Evolutionary conservation across 2,888 invertebrate species (phyloP).

Genomic region (Zygogramma bicolorata): DNA sequence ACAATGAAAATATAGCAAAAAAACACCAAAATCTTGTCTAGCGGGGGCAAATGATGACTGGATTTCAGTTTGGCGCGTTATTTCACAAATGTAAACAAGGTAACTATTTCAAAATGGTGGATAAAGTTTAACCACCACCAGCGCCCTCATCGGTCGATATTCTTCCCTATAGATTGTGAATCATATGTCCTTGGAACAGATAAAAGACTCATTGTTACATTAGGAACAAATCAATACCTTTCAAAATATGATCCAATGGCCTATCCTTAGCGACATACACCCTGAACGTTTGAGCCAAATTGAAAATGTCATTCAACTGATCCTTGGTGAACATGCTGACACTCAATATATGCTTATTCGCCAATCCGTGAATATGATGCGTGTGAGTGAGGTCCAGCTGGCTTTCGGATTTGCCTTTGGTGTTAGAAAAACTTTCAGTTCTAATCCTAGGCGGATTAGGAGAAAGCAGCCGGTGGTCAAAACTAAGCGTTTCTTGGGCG

Average conservation of each 20-base stretch:
- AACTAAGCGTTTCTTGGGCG: slow-evolving; percentile 65
- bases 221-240: slow-evolving; percentile 26
- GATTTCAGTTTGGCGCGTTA: no score
- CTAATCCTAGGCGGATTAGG: slow-evolving; percentile 56
- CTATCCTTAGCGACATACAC: slow-evolving; percentile 86
- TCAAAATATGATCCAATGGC: slow-evolving; percentile 85
- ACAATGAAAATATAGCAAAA: no score
- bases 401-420: slow-evolving; percentile 50
- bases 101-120: no score
- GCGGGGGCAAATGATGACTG: no score
- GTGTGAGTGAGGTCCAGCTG: slow-evolving; percentile 37
- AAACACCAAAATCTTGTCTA: no score
- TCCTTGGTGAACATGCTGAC: slow-evolving; percentile 91
- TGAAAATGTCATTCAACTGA: slow-evolving; percentile 92
- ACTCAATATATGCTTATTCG: slow-evolving; percentile 85
- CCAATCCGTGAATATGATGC: slow-evolving; percentile 61
- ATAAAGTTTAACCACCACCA: no score
- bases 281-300: slow-evolving; percentile 90
- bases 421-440: slow-evolving; percentile 55
- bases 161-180: neutral
- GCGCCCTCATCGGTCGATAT: no score
- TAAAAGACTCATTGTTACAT: neutral
- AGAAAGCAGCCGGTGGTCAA: slow-evolving; percentile 48
- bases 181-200: neutral
- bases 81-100: no score